Base-by-base conservation (phyloP, 2,113 vertebrate species). In the Solea senegalensis region DNA sequence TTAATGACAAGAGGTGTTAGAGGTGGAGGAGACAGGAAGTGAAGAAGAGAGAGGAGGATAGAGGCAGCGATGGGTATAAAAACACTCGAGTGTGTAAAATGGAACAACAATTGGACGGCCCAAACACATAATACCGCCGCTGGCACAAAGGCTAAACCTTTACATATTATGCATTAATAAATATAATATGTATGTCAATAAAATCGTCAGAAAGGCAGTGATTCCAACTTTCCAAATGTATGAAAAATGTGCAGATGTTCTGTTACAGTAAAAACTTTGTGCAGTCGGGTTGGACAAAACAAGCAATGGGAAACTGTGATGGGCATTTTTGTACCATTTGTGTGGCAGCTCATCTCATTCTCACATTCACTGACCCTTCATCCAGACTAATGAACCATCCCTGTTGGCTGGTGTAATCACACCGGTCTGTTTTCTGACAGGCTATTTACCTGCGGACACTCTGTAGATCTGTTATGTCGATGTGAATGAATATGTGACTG, bases 1-100 rank as follows among this genome's bases (percentile, higher is more conserved):
- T 67, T 86, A 85, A 89, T 88, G 80, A 90, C 80, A 81, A 77
- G 68, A 86, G 74, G 74, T 87, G 86, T 83, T 81, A 74, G 73
- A 86, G 69, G 68, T 50, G 9, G 73, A 73, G 69, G 65, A 81
- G 72, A 82, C 34, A 0, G 77, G 76, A 79, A 53, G 66, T 61
- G 52, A 46, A 58, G 78, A 55, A 7, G n/a, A 65, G 53, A 72
- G 64, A 65, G 53, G 28, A 64, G 69, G 77, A 77, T 14, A 72
- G 75, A 84, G 55, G 69, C 57, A 55, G 69, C 61, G 57, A 70
- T 56, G 74, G 41, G 58, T 68, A 51, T 60, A 76, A 66, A 62
- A 59, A 39, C 45, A 55, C 45, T 64, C 46, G 62, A 58, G 62
- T 34, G 34, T 6, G 34, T 4, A 34, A 34, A 34, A 34, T 34